Conservation (phyloP, 2,113 vertebrate species). For the Corapipo altera region DNA sequence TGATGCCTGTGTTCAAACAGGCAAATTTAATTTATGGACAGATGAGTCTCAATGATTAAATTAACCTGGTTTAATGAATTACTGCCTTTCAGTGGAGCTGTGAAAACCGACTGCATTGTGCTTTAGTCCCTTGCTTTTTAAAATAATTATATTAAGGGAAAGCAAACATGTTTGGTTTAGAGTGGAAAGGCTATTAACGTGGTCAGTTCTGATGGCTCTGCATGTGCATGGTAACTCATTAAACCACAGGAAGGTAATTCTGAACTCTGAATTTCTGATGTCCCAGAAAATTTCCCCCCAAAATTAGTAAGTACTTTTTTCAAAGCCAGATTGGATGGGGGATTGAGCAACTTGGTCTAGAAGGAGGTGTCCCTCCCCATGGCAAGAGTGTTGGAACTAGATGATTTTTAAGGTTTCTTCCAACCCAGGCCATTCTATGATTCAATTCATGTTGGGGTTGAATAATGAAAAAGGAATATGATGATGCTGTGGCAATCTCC, state of each 20-base stretch:
- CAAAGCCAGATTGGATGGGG: neutral
- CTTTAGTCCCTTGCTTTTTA: neutral
- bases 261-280: neutral
- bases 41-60: neutral
- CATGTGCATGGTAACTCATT: neutral
- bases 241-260: neutral
- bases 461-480: neutral
- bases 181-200: neutral
- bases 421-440: neutral
- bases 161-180: neutral
- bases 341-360: neutral
- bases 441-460: rapidly evolving
- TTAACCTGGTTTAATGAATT: slow-evolving; percentile 4
- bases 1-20: neutral
- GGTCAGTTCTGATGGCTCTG: neutral
- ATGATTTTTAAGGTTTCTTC: neutral
- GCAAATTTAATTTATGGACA: neutral
- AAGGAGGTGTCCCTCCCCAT: neutral
- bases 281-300: neutral
- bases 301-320: neutral
- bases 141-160: neutral
- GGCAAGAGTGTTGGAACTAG: neutral
- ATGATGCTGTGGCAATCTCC: neutral
- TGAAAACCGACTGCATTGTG: neutral
- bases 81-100: neutral